Conservation (phyloP, 1,140 invertebrate genomes). For the Monochamus saltuarius region DNA sequence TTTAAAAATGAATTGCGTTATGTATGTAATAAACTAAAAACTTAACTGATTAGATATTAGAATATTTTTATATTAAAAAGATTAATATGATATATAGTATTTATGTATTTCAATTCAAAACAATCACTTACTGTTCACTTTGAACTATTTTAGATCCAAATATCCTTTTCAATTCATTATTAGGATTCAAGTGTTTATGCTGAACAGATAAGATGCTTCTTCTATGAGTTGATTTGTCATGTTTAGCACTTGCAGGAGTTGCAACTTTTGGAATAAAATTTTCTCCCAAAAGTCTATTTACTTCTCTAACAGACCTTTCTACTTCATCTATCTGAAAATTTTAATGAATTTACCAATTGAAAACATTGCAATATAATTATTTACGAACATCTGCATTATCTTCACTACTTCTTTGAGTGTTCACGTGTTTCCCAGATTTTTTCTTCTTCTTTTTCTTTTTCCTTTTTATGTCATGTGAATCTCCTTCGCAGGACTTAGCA, state of each 20-base stretch:
- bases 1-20: not conserved
- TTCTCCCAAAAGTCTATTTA: constrained; percentile 72
- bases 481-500: constrained; percentile 52
- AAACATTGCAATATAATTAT: constrained; percentile 2
- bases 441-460: constrained; percentile 70
- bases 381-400: constrained; percentile 60
- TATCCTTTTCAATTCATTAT: constrained; percentile 80
- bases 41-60: no score
- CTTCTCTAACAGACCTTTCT: constrained; percentile 69
- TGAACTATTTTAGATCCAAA: constrained; percentile 82
- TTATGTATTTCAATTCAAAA: no score
- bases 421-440: constrained; percentile 55
- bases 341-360: not conserved
- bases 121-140: constrained; percentile 63
- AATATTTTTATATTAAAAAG: no score
- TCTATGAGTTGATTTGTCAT: constrained; percentile 40
- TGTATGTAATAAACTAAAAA: no score
- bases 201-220: constrained; percentile 65
- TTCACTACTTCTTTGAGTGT: constrained; percentile 59
- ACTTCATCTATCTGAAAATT: constrained; percentile 66
- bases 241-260: constrained; percentile 36
- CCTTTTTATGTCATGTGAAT: constrained; percentile 53
- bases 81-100: no score
- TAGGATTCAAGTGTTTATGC: constrained; percentile 75
- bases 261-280: constrained; percentile 47